Conservation (phyloP, 2,888 invertebrate species). For the Sylvicola fuscatus region DNA sequence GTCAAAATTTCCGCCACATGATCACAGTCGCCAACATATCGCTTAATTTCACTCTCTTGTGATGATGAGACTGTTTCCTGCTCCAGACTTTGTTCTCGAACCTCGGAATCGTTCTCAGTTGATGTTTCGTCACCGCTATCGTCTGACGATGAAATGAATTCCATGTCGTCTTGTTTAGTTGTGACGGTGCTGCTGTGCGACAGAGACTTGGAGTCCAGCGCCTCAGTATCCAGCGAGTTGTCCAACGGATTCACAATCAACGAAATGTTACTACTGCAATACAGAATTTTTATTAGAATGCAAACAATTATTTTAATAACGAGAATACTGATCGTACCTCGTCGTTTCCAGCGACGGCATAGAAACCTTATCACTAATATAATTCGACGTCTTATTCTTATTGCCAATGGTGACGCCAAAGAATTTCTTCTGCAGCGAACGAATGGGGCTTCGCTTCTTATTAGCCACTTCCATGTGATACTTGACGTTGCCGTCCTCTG, state of each 20-base stretch:
- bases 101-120: slow-evolving; percentile 22
- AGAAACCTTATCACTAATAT: slow-evolving; percentile 17
- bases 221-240: slow-evolving; percentile 18
- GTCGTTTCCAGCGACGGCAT: not conserved
- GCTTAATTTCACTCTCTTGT: slow-evolving; percentile 14
- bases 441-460: slow-evolving; percentile 23
- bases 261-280: slow-evolving; percentile 30
- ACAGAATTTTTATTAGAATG: not conserved
- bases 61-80: slow-evolving; percentile 12
- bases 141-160: slow-evolving; percentile 12
- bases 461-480: slow-evolving; percentile 20
- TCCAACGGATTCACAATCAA: slow-evolving; percentile 44
- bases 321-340: not conserved
- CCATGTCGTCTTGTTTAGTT: slow-evolving; percentile 6
- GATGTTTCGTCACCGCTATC: slow-evolving; percentile 19
- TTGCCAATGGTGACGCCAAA: slow-evolving; percentile 24
- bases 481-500: slow-evolving; percentile 56
- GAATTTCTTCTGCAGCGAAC: slow-evolving; percentile 23
- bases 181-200: slow-evolving; percentile 10
- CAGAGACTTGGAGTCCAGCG: slow-evolving; percentile 12
- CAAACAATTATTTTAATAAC: not conserved
- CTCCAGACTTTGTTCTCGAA: slow-evolving; percentile 21
- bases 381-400: slow-evolving; percentile 24
- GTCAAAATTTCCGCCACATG: slow-evolving; percentile 20
- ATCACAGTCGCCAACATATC: slow-evolving; percentile 23